Evolutionary conservation across 2,113 vertebrate genomes (phyloP).

Genomic region (Cyanoderma ruficeps): DNA sequence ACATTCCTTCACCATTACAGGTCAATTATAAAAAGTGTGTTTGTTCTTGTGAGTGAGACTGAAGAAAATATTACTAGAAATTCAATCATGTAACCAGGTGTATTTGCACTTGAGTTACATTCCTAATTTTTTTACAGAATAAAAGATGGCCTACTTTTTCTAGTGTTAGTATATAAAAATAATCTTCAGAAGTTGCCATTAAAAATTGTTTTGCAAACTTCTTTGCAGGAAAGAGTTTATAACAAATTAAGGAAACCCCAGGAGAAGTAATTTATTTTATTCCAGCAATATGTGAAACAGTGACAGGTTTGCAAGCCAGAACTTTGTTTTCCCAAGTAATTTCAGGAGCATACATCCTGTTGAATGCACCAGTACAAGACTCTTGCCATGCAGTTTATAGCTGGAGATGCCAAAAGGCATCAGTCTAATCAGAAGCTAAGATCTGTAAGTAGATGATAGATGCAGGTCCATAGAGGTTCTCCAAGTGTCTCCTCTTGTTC

Average conservation of each 20-base stretch:
- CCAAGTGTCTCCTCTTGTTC: background rate
- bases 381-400: background rate
- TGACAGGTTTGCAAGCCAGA: background rate
- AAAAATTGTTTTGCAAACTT: background rate
- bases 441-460: background rate
- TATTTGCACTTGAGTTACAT: background rate
- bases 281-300: background rate
- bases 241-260: background rate
- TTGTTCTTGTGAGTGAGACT: background rate
- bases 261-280: background rate
- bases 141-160: background rate
- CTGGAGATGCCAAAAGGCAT: background rate
- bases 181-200: background rate
- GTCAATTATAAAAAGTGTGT: background rate
- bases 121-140: background rate
- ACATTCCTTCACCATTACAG: background rate
- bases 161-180: background rate
- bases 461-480: background rate
- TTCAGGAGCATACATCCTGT: fast-evolving
- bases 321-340: background rate
- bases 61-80: background rate
- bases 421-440: background rate
- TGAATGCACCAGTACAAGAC: background rate
- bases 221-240: background rate
- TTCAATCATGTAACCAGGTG: background rate